phyloP scores from a whole-genome alignment of 2,888 invertebrate genomes.

The Phaonia tiefii region DNA sequence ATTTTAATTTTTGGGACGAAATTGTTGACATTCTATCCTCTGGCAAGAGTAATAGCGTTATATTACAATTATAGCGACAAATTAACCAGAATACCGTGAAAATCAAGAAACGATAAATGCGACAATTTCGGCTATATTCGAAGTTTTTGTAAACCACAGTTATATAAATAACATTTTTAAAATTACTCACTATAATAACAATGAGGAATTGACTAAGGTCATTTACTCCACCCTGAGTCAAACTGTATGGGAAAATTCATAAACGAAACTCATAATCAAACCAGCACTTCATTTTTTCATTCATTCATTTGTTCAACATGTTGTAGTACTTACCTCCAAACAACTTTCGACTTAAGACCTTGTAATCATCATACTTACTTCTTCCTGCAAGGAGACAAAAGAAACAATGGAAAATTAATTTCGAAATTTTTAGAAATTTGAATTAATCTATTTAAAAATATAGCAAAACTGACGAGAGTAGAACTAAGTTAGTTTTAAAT shows the following conservation, averaged over 20 bases:
- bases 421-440: conserved; percentile 38
- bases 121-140: too few relatives aligned
- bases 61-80: neutral
- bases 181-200: too few relatives aligned
- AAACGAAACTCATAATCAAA: too few relatives aligned
- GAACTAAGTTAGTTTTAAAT: conserved; percentile 66
- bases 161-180: too few relatives aligned
- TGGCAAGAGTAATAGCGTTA: neutral
- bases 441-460: too few relatives aligned
- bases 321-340: neutral
- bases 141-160: too few relatives aligned
- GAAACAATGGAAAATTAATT: conserved; percentile 39
- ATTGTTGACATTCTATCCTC: neutral
- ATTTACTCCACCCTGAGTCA: too few relatives aligned
- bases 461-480: too few relatives aligned
- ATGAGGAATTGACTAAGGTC: too few relatives aligned
- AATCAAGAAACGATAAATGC: neutral
- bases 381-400: conserved; percentile 77
- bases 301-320: neutral
- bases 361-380: conserved; percentile 79
- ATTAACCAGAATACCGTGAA: neutral
- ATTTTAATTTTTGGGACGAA: conserved; percentile 11
- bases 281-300: neutral
- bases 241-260: too few relatives aligned
- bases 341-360: neutral